Percentiles rank a stretch among this genome's conserved stretches.
Conservation (phyloP, 2,888 invertebrate genomes). For the Volucella zonaria region DNA sequence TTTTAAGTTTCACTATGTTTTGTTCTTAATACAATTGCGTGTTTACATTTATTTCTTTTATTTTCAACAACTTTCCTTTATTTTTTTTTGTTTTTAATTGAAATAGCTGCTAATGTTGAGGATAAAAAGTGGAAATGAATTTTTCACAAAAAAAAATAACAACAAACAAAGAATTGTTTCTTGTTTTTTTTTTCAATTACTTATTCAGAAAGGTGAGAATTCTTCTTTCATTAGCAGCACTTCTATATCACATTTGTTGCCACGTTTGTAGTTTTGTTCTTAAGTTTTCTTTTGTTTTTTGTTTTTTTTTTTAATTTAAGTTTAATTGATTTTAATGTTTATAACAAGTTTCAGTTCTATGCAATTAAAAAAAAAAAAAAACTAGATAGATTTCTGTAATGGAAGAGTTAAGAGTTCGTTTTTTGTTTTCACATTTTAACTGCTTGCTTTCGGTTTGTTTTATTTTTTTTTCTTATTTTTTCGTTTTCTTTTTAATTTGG, state of each 20-base stretch:
- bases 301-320: constrained; percentile 31
- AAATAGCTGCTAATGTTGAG: constrained; percentile 70
- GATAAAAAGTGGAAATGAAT: not conserved
- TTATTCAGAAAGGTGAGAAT: constrained; percentile 2
- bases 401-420: constrained; percentile 38
- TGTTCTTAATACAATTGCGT: constrained; percentile 47
- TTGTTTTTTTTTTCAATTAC: not conserved
- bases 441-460: constrained; percentile 38
- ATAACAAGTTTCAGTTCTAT: constrained; percentile 43
- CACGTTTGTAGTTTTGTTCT: constrained; percentile 42
- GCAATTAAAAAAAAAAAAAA: constrained; percentile 4
- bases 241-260: constrained; percentile 71
- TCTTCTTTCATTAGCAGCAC: constrained; percentile 67
- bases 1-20: constrained; percentile 5
- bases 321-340: constrained; percentile 38
- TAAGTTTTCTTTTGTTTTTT: not conserved
- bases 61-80: constrained; percentile 49
- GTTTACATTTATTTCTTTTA: constrained; percentile 22
- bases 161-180: constrained; percentile 24
- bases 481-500: constrained; percentile 4
- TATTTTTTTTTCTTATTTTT: constrained; percentile 34
- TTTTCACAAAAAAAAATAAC: not conserved
- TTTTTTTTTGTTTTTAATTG: constrained; percentile 38
- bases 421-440: constrained; percentile 17
- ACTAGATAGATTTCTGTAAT: constrained; percentile 39